Evolutionary conservation across 1,140 invertebrate genomes (phyloP).

Genomic region (Leptinotarsa lineolata): DNA sequence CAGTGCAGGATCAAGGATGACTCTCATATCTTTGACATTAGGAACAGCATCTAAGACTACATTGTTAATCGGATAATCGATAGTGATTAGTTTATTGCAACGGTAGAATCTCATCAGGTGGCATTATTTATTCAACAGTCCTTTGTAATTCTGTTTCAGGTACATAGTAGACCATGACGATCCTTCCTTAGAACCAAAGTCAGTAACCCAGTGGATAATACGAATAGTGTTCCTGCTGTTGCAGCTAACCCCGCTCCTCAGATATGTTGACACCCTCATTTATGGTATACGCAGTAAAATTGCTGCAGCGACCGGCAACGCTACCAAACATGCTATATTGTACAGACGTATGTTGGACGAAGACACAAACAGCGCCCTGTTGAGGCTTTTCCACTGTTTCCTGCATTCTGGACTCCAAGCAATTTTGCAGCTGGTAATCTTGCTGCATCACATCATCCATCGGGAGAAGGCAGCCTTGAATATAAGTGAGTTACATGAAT

Average conservation of each 20-base stretch:
- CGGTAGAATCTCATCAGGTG: too few species aligned
- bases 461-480: constrained; percentile 32
- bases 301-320: constrained; percentile 49
- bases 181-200: constrained; percentile 53
- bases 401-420: constrained; percentile 61
- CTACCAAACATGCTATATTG: constrained; percentile 52
- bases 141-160: constrained; percentile 46
- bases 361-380: constrained; percentile 63
- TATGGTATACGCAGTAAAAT: constrained; percentile 60
- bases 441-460: constrained; percentile 43
- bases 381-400: constrained; percentile 69
- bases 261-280: constrained; percentile 56
- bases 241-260: constrained; percentile 57
- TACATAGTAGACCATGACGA: constrained; percentile 59
- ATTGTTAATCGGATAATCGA: too few species aligned
- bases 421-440: constrained; percentile 52
- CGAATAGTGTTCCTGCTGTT: constrained; percentile 57
- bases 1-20: too few species aligned
- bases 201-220: constrained; percentile 56
- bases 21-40: too few species aligned
- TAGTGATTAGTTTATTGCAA: too few species aligned
- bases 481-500: constrained; percentile 27
- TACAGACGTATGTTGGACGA: constrained; percentile 62
- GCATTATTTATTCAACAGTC: too few species aligned
- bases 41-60: too few species aligned